phyloP scores from a whole-genome alignment of 1,140 invertebrate genomes.

The Drosophila navojoa region DNA sequence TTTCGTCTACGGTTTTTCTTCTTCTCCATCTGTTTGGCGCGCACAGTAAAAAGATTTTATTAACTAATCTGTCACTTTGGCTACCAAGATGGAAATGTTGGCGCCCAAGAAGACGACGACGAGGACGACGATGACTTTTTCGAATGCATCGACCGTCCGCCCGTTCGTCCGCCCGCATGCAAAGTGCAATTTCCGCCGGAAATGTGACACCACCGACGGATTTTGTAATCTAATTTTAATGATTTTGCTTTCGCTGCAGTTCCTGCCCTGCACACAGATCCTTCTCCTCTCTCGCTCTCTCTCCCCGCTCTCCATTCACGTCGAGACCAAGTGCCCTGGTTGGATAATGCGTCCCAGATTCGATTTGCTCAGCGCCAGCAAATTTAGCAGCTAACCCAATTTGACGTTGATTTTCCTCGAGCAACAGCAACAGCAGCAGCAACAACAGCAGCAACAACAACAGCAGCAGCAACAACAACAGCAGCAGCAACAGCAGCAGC shows the following conservation, averaged over 20 bases:
- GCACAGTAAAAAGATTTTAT: constrained; percentile 63
- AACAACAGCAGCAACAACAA: not conserved
- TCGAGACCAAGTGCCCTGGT: constrained; percentile 61
- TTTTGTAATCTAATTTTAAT: constrained; percentile 81
- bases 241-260: constrained; percentile 67
- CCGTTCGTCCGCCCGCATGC: constrained; percentile 48
- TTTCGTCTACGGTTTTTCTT: constrained; percentile 36
- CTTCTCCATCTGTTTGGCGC: not conserved
- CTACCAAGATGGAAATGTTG: constrained; percentile 26
- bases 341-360: constrained; percentile 45
- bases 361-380: constrained; percentile 52
- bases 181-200: constrained; percentile 81
- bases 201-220: constrained; percentile 72
- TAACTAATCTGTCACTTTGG: constrained; percentile 77
- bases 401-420: constrained; percentile 57
- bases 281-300: not conserved
- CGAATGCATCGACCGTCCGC: not conserved
- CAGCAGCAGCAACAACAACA: too few species aligned
- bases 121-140: not conserved
- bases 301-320: not conserved
- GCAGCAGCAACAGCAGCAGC: not conserved
- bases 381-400: constrained; percentile 70
- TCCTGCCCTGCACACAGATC: constrained; percentile 4
- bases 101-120: constrained; percentile 8
- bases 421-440: not conserved